Evolutionary conservation across 2,113 vertebrate genomes (phyloP), one percentile per base, ranked within the genome.

Genomic region (Tupaia tana): DNA sequence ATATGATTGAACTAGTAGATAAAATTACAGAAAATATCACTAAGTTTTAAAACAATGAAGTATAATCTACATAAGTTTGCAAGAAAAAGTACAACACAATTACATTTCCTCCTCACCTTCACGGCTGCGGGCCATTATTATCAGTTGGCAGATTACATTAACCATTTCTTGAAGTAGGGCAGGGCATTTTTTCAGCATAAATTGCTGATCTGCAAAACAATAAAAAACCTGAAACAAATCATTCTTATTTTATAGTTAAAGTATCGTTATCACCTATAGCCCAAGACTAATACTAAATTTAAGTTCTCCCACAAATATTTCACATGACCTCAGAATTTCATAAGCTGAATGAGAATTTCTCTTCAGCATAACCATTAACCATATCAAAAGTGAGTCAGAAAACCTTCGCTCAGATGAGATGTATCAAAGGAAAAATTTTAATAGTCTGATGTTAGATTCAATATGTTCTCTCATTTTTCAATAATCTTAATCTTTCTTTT

Each of bases 111-210:
- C 89, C 98, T 98, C 98, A 99, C 99, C 99, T 99, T 99, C 99
- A 97, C 99, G 98, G 97, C 99, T 99, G 97, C 99, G 99, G 88
- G 99, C 99, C 99, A 99, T 99, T 98, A 99, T 99, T 92, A 99
- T 99, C 31, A 99, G 98, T 25, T 99, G 99, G 96, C 99, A 99
- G 97, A 99, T 99, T 73, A 99, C 99, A 84, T 99, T 99, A 98
- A 99, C 99, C 99, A 99, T 99, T 98, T 99, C 99, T 98, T 99
- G 99, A 86, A 99, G 99, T 54, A 99, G 98, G 4, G 99, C 99
- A 66, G 99, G 99, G 96, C 99, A 99, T 98, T 99, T 99, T 98
- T 99, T 99, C 96, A 99, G 98, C 96, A 99, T 99, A 98, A 99
- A 99, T 94, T 99, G 99, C 96, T 99, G 99, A 99, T 99, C 99